Percentiles rank a stretch among this genome's conserved stretches.
These are phyloP conservation scores for Incurvaria masculella DNA, from an alignment of 2,888 invertebrate species.

Conservation along the genomic window DNA sequence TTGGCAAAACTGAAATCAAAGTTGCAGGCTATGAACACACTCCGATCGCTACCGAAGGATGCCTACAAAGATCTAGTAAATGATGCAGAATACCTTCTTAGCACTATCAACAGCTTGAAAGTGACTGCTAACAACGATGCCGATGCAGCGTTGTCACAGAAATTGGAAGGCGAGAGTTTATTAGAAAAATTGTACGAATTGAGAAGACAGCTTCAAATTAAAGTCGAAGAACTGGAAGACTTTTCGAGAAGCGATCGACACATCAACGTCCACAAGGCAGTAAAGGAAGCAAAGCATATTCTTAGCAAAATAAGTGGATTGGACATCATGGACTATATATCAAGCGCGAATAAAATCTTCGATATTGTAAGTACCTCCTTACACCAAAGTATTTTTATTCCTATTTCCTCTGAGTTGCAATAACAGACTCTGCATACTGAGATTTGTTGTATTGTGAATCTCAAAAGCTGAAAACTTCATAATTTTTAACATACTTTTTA, in stretches of 20 bases:
- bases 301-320: constrained; percentile 37
- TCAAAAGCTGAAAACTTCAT: no score
- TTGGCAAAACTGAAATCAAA: not conserved
- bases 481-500: no score
- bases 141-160: not conserved
- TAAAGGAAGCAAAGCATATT: constrained; percentile 43
- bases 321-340: constrained; percentile 35
- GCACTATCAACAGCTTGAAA: not conserved
- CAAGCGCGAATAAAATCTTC: constrained; percentile 39
- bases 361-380: constrained; percentile 37
- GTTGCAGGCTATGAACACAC: not conserved
- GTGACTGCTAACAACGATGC: not conserved
- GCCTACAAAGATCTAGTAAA: not conserved
- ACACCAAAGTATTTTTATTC: no score
- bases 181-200: not conserved
- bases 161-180: not conserved
- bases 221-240: constrained; percentile 45
- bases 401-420: no score
- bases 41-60: not conserved
- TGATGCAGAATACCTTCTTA: not conserved
- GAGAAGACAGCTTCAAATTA: constrained; percentile 30
- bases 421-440: no score
- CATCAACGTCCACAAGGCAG: constrained; percentile 40
- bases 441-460: no score
- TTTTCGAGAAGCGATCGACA: constrained; percentile 46